phyloP scores from a whole-genome alignment of 37 sponge, comb jelly and placozoan species.

The Chondrosia reniformis region DNA sequence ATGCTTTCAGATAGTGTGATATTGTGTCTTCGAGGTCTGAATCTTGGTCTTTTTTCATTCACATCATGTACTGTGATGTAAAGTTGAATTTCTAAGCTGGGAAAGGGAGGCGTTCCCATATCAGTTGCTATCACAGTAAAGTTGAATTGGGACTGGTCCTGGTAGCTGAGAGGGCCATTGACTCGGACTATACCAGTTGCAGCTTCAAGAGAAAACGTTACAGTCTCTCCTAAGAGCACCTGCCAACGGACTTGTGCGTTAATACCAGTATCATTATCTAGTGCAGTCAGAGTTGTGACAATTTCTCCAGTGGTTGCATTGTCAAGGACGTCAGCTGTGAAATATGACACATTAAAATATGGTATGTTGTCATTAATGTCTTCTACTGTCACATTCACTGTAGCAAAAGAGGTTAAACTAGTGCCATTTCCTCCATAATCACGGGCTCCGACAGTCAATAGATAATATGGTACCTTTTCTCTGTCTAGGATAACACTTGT shows the following conservation, averaged over 20 bases:
- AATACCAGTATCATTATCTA: constrained; percentile 43
- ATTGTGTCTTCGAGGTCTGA: constrained; percentile 30
- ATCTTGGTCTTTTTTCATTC: constrained; percentile 42
- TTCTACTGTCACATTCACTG: constrained; percentile 36
- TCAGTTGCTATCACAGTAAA: constrained; percentile 43
- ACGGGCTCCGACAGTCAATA: constrained; percentile 36
- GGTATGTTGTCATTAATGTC: constrained; percentile 65
- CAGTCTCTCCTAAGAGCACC: background rate
- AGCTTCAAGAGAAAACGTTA: constrained; percentile 24
- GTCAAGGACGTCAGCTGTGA: constrained; percentile 34
- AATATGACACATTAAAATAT: constrained; percentile 11
- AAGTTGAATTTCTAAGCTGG: constrained; percentile 10
- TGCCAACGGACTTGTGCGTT: constrained; percentile 33
- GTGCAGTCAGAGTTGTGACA: constrained; percentile 28
- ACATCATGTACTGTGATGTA: constrained; percentile 43
- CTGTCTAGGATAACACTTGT: constrained; percentile 40
- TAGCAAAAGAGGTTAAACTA: constrained; percentile 31
- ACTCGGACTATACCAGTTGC: constrained; percentile 34
- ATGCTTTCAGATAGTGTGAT: constrained; percentile 34
- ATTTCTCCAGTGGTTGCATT: background rate
- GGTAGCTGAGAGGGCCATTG: constrained; percentile 5
- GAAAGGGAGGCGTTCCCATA: constrained; percentile 1
- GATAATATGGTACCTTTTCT: constrained; percentile 30
- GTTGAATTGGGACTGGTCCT: constrained; percentile 19
- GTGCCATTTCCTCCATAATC: constrained; percentile 40